A percentile compares a stretch with the other conserved stretches of the same genome.
phyloP scores from a whole-genome alignment of 2,888 invertebrate genomes.

The Drosophila greeni region DNA sequence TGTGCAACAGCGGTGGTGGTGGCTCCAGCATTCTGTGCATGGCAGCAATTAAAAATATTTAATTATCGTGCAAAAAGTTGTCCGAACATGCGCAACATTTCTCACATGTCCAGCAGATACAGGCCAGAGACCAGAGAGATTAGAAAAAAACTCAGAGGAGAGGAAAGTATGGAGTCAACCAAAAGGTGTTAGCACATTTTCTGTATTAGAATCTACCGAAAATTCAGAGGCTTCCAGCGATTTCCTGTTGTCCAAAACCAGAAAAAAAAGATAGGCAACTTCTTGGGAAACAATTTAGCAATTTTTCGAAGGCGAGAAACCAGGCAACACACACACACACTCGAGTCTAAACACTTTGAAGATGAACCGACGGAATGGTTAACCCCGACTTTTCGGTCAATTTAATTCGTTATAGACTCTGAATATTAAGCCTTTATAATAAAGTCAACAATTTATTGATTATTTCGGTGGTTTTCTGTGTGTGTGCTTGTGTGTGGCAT shows the following conservation, averaged over 20 bases:
- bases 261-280: constrained; percentile 27
- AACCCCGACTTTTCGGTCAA: constrained; percentile 21
- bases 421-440: constrained; percentile 46
- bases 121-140: constrained; percentile 7
- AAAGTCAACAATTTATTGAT: constrained; percentile 61
- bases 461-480: constrained; percentile 32
- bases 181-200: constrained; percentile 34
- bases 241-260: constrained; percentile 59
- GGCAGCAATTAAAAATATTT: constrained; percentile 74
- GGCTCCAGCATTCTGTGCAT: constrained; percentile 65
- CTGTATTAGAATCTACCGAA: constrained; percentile 62
- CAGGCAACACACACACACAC: constrained; percentile 13
- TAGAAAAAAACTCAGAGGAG: background rate
- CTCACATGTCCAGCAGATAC: constrained; percentile 62
- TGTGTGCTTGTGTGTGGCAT: constrained; percentile 21
- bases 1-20: constrained; percentile 2
- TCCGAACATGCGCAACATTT: constrained; percentile 71
- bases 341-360: constrained; percentile 36
- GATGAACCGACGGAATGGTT: constrained; percentile 17
- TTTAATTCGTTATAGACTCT: constrained; percentile 46
- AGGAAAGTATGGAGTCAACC: background rate
- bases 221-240: constrained; percentile 58
- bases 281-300: constrained; percentile 62
- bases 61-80: constrained; percentile 74
- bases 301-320: constrained; percentile 27